These are phyloP conservation scores for Heteractis magnifica DNA, from an alignment of 92 coral and sea anemone genomes.

Conservation along the genomic window DNA sequence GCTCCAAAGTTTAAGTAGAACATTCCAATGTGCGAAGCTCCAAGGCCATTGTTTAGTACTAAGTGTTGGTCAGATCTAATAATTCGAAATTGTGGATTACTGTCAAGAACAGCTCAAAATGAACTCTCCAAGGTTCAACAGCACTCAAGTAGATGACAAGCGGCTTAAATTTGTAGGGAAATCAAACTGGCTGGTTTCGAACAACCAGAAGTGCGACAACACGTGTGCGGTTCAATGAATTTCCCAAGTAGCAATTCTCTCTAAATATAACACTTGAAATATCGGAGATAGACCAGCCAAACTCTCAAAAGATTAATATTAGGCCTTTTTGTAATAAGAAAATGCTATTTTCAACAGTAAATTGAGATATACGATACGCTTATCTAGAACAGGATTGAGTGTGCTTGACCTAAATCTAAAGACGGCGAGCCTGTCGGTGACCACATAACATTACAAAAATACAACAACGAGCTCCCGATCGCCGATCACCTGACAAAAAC, in stretches of 20 bases:
- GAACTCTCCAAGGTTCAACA: slow-evolving; percentile 44
- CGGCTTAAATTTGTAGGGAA: not conserved
- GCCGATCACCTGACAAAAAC: slow-evolving; percentile 5
- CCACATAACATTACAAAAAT: slow-evolving; percentile 13
- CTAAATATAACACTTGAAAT: slow-evolving; percentile 10
- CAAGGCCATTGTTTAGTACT: not conserved
- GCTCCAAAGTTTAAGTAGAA: too few relatives aligned
- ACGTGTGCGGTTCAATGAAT: not conserved
- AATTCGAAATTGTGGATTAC: not conserved
- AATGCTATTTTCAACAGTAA: slow-evolving; percentile 14
- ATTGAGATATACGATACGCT: slow-evolving; percentile 17
- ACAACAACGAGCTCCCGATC: slow-evolving; percentile 1
- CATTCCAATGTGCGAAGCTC: not conserved
- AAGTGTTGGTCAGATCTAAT: not conserved
- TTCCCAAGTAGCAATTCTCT: not conserved
- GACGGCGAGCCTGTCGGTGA: not conserved
- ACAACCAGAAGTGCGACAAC: not conserved
- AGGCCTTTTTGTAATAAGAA: not conserved
- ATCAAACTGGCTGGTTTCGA: not conserved
- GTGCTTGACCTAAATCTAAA: slow-evolving; percentile 31
- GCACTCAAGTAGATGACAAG: slow-evolving; percentile 40
- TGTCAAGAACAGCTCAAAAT: slow-evolving; percentile 14
- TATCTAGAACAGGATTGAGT: slow-evolving; percentile 12
- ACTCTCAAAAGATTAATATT: not conserved
- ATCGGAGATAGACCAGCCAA: slow-evolving; percentile 2